These are phyloP conservation scores for Fukomys damarensis DNA, from an alignment of 2,113 vertebrate genomes.

Conservation along the genomic window DNA sequence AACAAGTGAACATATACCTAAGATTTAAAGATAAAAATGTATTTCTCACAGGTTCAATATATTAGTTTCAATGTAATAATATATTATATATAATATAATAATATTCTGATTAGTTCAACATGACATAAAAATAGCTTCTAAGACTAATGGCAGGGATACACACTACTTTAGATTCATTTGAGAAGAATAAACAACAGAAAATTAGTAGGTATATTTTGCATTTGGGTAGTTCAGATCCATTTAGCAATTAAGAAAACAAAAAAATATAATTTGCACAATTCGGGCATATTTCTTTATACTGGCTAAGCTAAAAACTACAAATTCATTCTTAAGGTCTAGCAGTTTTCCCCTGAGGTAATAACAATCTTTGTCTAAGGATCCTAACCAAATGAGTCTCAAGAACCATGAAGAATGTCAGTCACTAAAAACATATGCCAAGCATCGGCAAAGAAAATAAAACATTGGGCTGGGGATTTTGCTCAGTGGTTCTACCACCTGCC, in stretches of 20 bases:
- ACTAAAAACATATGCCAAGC: not conserved
- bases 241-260: slow-evolving; percentile 20
- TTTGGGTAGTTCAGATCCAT: not conserved
- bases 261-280: slow-evolving; percentile 4
- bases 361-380: not conserved
- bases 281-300: not conserved
- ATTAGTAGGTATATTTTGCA: not conserved
- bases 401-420: slow-evolving; percentile 50
- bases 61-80: too few species aligned
- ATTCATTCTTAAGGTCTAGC: slow-evolving; percentile 42
- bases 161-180: not conserved
- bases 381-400: slow-evolving; percentile 36
- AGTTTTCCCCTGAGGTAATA: slow-evolving; percentile 5
- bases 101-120: too few species aligned
- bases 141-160: not conserved
- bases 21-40: slow-evolving; percentile 35
- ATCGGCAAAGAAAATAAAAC: slow-evolving; percentile 30
- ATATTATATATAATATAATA: too few species aligned
- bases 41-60: slow-evolving; percentile 5
- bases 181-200: slow-evolving; percentile 40
- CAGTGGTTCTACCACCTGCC: too few species aligned
- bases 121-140: slow-evolving; percentile 49
- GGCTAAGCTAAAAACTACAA: slow-evolving; percentile 18
- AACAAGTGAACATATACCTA: slow-evolving; percentile 17
- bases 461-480: not conserved